Evolutionary conservation across 2,113 vertebrate species (phyloP).

Genomic region (Mesoclemmys tuberculata): DNA sequence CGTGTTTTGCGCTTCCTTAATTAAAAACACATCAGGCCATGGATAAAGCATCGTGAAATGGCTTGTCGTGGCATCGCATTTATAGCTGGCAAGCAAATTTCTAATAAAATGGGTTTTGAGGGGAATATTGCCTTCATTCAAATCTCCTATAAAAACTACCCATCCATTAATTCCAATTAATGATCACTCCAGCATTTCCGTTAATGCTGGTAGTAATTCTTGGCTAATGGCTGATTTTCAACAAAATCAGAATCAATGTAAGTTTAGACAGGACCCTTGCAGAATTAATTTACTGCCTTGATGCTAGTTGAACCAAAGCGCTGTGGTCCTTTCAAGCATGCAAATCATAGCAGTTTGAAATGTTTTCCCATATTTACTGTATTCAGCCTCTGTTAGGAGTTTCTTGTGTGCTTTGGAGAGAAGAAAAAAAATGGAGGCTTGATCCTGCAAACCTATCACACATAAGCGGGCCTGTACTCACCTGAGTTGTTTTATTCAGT

Average conservation of each 20-base stretch:
- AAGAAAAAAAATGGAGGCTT: neutral
- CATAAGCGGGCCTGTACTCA: neutral
- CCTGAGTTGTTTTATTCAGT: fast-evolving
- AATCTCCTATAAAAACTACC: conserved; percentile 81
- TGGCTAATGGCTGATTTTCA: conserved; percentile 78
- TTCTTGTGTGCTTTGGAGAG: neutral
- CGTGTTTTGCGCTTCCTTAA: conserved; percentile 70
- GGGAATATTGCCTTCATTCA: conserved; percentile 79
- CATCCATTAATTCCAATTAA: conserved; percentile 84
- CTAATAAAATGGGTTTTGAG: conserved; percentile 80
- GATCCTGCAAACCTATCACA: fast-evolving
- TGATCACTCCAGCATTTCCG: conserved; percentile 76
- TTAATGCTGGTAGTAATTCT: conserved; percentile 79
- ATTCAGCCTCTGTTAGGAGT: fast-evolving
- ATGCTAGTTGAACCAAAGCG: conserved; percentile 43
- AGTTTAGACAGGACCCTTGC: conserved; percentile 71
- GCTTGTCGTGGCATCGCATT: conserved; percentile 58
- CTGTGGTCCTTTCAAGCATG: conserved; percentile 21
- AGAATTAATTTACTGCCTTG: conserved; percentile 69
- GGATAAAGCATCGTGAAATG: conserved; percentile 60
- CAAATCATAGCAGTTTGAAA: conserved; percentile 53
- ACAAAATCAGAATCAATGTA: conserved; percentile 78
- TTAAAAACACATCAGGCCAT: conserved; percentile 76
- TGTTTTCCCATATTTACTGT: neutral
- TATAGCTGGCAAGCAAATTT: conserved; percentile 75